Base-by-base conservation (phyloP, 2,113 vertebrate genomes). In the Climacteris rufus region DNA sequence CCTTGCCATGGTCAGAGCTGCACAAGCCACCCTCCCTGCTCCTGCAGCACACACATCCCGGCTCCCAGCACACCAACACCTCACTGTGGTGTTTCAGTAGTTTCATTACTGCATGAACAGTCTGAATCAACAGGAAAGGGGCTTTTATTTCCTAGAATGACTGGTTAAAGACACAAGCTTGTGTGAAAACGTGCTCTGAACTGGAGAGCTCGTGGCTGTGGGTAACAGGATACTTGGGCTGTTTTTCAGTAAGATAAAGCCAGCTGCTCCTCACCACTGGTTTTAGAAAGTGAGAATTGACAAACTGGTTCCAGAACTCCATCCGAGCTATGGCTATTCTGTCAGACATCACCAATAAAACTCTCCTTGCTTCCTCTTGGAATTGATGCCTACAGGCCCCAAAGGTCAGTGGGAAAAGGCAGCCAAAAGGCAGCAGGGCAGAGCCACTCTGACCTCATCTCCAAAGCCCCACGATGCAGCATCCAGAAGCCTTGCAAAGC, bases 51-150 rank as follows among this genome's bases (percentile, higher is more conserved):
- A 2, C 27, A 39, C 39, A 75, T 13, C 21, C 63, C 53, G 75
- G 45, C 40, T 61, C n/a, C 16, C 63, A 83, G 6, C 13, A 0
- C 31, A 9, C 3, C 54, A 35, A 31, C 19, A 1, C 28, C 24
- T 57, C 2, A 0, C 22, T 25, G 37, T 0, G 0, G 6, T 2
- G 1, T 10, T n/a, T n/a, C n/a, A n/a, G n/a, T 10, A 56, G 17
- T 56, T 49, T 42, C 54, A 30, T 6, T 28, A 21, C 6, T 18
- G 66, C 35, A 18, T 6, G 17, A 59, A 72, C 2, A 1, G 6
- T 47, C 17, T 87, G 39, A 66, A 61, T 37, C 42, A 33, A 56
- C 2, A 65, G 42, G 31, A 20, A 61, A 84, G 56, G 11, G 19
- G 37, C 28, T 79, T 66, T 75, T 40, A 20, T 56, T 71, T 92